Percentiles rank a stretch among this genome's conserved stretches.
Conservation (phyloP, 1,140 invertebrate species). For the Hesperophylax magnus region DNA sequence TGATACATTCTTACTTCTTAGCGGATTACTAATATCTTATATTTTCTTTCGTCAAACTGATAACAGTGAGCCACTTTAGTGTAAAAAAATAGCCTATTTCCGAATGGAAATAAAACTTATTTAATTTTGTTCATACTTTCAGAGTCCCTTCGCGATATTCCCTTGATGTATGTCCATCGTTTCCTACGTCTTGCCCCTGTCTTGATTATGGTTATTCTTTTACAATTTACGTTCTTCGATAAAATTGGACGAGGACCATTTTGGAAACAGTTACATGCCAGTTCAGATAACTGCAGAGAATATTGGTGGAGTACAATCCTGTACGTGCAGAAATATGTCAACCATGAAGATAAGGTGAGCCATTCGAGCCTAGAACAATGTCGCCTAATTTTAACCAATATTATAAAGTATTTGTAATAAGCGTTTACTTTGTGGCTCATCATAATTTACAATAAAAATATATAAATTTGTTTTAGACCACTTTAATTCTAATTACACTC, state of each 20-base stretch:
- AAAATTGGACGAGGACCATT: slow-evolving; percentile 74
- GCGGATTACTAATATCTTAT: slow-evolving; percentile 75
- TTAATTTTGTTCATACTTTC: background rate
- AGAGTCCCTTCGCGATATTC: slow-evolving; percentile 4
- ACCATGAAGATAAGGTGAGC: slow-evolving; percentile 26
- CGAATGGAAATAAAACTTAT: too few species aligned
- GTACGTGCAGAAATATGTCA: slow-evolving; percentile 71
- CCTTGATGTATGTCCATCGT: slow-evolving; percentile 14
- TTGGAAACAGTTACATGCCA: slow-evolving; percentile 66
- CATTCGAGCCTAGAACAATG: too few species aligned
- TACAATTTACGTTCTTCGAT: slow-evolving; percentile 70
- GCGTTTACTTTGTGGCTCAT: too few species aligned
- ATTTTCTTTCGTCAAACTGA: slow-evolving; percentile 21
- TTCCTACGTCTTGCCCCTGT: slow-evolving; percentile 70
- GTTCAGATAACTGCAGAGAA: slow-evolving; percentile 63
- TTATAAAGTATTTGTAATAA: too few species aligned
- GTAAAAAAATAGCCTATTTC: too few species aligned
- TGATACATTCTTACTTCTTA: slow-evolving; percentile 74
- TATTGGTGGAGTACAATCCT: slow-evolving; percentile 72
- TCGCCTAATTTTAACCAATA: too few species aligned
- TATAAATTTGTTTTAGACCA: too few species aligned
- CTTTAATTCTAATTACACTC: too few species aligned
- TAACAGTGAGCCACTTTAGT: background rate
- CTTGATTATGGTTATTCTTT: slow-evolving; percentile 71
- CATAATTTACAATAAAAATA: too few species aligned